These are phyloP conservation scores for Astyanax mexicanus DNA, from an alignment of 2,797 vertebrate species.

Conservation along the genomic window DNA sequence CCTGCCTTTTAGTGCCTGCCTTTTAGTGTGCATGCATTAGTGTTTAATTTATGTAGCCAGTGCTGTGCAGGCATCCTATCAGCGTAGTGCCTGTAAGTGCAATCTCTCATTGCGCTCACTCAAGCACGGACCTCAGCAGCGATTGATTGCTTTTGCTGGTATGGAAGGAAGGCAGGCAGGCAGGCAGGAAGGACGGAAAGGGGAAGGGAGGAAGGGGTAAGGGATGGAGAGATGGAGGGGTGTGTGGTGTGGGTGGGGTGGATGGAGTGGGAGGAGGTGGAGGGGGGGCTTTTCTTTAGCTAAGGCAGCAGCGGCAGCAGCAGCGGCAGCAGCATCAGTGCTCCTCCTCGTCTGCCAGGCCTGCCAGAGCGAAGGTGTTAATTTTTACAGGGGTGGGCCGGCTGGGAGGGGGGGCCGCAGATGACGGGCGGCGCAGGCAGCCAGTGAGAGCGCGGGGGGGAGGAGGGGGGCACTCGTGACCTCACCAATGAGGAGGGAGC, in stretches of 20 bases:
- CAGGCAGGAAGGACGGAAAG: slow-evolving; percentile 47
- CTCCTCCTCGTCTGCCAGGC: slow-evolving; percentile 53
- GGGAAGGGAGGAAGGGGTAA: not conserved
- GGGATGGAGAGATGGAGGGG: too few relatives aligned
- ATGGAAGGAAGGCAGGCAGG: slow-evolving; percentile 65
- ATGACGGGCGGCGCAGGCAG: slow-evolving; percentile 86
- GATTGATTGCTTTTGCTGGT: slow-evolving; percentile 82
- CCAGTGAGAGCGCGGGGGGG: slow-evolving; percentile 88
- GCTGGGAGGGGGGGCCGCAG: slow-evolving; percentile 52
- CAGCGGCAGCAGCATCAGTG: too few relatives aligned
- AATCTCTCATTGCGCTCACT: slow-evolving; percentile 77
- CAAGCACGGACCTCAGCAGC: slow-evolving; percentile 79
- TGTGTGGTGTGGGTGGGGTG: too few relatives aligned
- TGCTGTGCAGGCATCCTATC: slow-evolving; percentile 78
- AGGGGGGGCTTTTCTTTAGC: slow-evolving; percentile 50
- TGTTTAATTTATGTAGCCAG: slow-evolving; percentile 80
- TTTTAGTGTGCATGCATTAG: slow-evolving; percentile 72
- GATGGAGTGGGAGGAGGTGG: not conserved
- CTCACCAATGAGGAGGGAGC: slow-evolving; percentile 92
- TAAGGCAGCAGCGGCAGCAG: too few relatives aligned
- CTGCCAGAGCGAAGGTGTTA: slow-evolving; percentile 66
- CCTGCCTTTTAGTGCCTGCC: slow-evolving; percentile 35
- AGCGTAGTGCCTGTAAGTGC: slow-evolving; percentile 76
- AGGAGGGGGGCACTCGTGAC: slow-evolving; percentile 85
- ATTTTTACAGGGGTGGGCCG: slow-evolving; percentile 43